These are phyloP conservation scores for Diloba caeruleocephala DNA, from an alignment of 2,888 invertebrate species.

Conservation along the genomic window DNA sequence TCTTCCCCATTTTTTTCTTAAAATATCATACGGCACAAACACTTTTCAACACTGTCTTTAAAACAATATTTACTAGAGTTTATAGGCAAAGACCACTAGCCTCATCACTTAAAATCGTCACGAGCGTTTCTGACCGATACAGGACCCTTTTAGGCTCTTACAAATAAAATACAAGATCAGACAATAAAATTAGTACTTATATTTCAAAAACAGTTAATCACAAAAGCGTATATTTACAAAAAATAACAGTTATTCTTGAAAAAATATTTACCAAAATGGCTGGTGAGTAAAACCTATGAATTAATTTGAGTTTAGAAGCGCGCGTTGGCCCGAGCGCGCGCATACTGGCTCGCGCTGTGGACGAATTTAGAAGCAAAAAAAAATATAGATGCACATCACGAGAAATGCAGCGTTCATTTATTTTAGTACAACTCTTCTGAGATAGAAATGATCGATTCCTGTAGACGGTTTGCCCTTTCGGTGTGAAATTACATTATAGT, in stretches of 20 bases:
- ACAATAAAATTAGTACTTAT: constrained; percentile 54
- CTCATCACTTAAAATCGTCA: constrained; percentile 17
- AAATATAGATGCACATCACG: constrained; percentile 79
- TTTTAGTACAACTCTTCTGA: constrained; percentile 75
- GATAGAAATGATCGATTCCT: constrained; percentile 52
- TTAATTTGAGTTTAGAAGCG: constrained; percentile 68
- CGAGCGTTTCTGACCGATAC: constrained; percentile 52
- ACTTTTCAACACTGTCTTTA: constrained; percentile 64
- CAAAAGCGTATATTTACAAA: constrained; percentile 52
- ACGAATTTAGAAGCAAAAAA: constrained; percentile 85
- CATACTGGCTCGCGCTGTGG: constrained; percentile 85
- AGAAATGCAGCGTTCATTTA: constrained; percentile 81
- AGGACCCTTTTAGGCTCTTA: constrained; percentile 57
- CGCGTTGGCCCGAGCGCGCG: constrained; percentile 76
- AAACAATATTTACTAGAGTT: constrained; percentile 53
- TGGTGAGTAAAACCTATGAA: constrained; percentile 56
- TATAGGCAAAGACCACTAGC: constrained; percentile 52
- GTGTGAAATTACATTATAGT: constrained; percentile 10
- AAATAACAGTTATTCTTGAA: constrained; percentile 34
- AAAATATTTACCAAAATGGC: constrained; percentile 72
- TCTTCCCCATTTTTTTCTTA: constrained; percentile 79
- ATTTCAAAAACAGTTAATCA: constrained; percentile 56
- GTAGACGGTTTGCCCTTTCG: constrained; percentile 29
- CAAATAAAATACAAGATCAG: constrained; percentile 37
- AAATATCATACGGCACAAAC: constrained; percentile 67